Conservation (phyloP, 2,888 invertebrate species). For the Mesochorus sp. region DNA sequence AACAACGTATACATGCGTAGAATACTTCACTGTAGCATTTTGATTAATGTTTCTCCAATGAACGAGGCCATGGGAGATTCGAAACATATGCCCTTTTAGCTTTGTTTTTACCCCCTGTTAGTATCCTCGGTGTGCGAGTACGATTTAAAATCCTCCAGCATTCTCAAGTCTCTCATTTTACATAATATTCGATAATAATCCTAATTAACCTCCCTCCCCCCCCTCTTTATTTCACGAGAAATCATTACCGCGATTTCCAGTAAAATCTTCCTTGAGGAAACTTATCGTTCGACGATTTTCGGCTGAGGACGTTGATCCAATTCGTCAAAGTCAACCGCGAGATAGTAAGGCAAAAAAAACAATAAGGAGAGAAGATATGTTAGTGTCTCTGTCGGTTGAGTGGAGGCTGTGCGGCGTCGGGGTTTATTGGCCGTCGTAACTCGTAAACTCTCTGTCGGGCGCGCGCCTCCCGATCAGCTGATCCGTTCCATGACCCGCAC, state of each 20-base stretch:
- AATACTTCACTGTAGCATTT: conserved; percentile 55
- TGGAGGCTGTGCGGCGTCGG: conserved; percentile 71
- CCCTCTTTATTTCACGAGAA: no score
- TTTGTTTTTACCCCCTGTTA: conserved; percentile 11
- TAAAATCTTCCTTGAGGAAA: no score
- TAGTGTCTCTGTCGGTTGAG: conserved; percentile 20
- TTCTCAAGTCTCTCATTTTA: no score
- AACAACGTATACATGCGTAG: conserved; percentile 5
- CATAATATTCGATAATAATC: no score
- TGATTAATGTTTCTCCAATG: conserved; percentile 64
- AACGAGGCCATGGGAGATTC: conserved; percentile 38
- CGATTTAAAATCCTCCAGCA: neutral
- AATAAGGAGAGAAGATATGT: conserved; percentile 5
- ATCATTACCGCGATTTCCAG: no score
- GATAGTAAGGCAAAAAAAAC: conserved; percentile 47
- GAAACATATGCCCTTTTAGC: neutral
- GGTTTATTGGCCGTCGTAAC: conserved; percentile 82
- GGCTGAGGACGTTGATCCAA: conserved; percentile 76
- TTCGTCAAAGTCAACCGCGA: conserved; percentile 62
- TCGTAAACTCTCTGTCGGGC: conserved; percentile 80
- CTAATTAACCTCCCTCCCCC: no score
- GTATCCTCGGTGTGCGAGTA: neutral
- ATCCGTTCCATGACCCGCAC: conserved; percentile 81
- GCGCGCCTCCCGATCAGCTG: conserved; percentile 82
- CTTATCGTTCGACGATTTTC: neutral